These are phyloP conservation scores for Crenichthys baileyi DNA, from an alignment of 2,797 vertebrate species.

Conservation along the genomic window DNA sequence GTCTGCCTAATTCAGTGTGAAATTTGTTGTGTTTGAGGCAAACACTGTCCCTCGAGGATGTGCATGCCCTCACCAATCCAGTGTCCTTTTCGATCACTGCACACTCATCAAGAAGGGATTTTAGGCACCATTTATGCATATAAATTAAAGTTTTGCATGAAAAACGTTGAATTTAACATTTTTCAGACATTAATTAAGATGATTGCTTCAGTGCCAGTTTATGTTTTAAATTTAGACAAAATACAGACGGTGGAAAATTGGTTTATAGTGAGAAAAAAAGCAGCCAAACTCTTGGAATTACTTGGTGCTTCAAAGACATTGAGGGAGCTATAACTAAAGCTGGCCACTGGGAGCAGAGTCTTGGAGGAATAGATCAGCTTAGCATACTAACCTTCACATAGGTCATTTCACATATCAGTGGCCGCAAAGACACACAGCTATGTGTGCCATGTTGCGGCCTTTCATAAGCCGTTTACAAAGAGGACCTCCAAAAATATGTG, in stretches of 20 bases:
- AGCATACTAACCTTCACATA: slow-evolving; percentile 20
- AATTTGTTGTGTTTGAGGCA: slow-evolving; percentile 74
- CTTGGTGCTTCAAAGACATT: slow-evolving; percentile 15
- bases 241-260: neutral
- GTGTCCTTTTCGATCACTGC: slow-evolving; percentile 62
- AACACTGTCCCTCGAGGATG: slow-evolving; percentile 62
- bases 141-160: slow-evolving; percentile 12
- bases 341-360: slow-evolving; percentile 13
- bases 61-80: slow-evolving; percentile 53
- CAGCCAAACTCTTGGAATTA: slow-evolving; percentile 10
- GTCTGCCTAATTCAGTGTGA: slow-evolving; percentile 77
- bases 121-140: slow-evolving; percentile 1
- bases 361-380: slow-evolving; percentile 7
- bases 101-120: slow-evolving; percentile 55
- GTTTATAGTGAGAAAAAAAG: neutral
- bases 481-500: too few species aligned
- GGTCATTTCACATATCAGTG: neutral
- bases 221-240: neutral
- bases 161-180: neutral
- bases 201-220: neutral
- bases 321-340: slow-evolving; percentile 9
- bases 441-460: neutral
- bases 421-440: neutral
- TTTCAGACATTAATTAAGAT: neutral
- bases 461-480: neutral